These are phyloP conservation scores for Portunus trituberculatus DNA, from an alignment of 1,140 invertebrate species.

Conservation along the genomic window DNA sequence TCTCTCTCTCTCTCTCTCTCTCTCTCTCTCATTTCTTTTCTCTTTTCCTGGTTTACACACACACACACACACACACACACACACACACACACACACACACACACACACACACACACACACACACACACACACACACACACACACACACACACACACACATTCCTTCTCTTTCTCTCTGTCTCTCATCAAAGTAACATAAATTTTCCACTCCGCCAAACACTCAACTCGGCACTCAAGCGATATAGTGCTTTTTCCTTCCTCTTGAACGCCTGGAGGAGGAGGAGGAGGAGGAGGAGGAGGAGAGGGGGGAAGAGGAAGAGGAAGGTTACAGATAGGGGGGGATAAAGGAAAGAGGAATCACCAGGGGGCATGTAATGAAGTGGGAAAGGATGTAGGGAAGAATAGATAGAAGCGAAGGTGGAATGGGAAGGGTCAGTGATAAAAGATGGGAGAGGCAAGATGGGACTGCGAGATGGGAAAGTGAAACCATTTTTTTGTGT, in stretches of 20 bases:
- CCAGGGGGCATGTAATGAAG: too few relatives aligned
- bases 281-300: not conserved
- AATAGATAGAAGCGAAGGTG: too few relatives aligned
- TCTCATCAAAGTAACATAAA: conserved; percentile 14
- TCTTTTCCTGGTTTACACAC: not conserved
- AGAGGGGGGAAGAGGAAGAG: not conserved
- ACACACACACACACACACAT: too few relatives aligned
- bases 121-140: not conserved
- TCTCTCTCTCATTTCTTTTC: too few relatives aligned
- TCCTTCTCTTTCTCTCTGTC: too few relatives aligned
- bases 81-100: conserved; percentile 20
- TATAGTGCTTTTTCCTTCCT: not conserved
- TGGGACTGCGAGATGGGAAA: too few relatives aligned
- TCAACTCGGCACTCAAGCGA: not conserved
- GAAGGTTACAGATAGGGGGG: not conserved
- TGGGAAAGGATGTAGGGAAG: too few relatives aligned
- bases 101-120: not conserved
- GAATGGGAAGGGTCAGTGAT: too few relatives aligned
- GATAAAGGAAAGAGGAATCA: too few relatives aligned
- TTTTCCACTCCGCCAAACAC: conserved; percentile 5
- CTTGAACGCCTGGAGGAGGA: not conserved
- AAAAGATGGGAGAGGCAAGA: too few relatives aligned
- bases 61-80: not conserved
- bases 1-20: too few relatives aligned
- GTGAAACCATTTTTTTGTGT: too few relatives aligned